Conservation (phyloP, 30 jellyfish, hydroid and myxozoan species). For the Cassiopea andromeda region DNA sequence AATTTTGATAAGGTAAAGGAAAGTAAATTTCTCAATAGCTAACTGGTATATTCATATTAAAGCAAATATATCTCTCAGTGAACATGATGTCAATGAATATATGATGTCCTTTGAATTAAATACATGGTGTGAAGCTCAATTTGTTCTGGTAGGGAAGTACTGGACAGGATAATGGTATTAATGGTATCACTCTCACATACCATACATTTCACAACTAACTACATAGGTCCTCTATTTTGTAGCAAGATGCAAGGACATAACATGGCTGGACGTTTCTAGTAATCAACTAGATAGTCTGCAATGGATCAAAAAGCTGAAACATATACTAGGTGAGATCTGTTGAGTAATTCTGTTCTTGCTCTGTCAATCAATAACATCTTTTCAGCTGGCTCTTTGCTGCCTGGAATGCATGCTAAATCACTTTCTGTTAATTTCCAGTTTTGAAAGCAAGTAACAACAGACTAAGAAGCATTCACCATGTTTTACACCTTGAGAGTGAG, state of each 20-base stretch:
- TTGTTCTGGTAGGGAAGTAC: too few species aligned
- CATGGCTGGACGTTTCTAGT: constrained; percentile 59
- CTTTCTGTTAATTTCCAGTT: constrained; percentile 12
- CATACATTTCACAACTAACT: too few species aligned
- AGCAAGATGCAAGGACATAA: constrained; percentile 65
- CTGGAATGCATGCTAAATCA: too few species aligned
- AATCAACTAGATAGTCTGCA: constrained; percentile 38
- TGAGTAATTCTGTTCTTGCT: background rate
- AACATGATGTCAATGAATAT: too few species aligned
- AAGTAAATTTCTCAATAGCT: background rate
- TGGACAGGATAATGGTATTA: too few species aligned
- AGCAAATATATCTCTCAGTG: background rate
- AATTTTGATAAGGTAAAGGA: background rate
- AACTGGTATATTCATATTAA: background rate
- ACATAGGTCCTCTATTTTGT: background rate
- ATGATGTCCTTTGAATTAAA: too few species aligned
- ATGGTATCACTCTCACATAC: too few species aligned
- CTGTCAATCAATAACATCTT: background rate
- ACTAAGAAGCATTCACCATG: constrained; percentile 28
- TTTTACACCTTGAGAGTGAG: constrained; percentile 39
- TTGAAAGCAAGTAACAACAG: constrained; percentile 70
- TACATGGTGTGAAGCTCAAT: too few species aligned
- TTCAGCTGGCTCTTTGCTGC: too few species aligned
- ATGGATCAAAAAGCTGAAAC: constrained; percentile 37
- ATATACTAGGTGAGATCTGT: constrained; percentile 33